These are phyloP conservation scores for Oryzias woworae DNA, from an alignment of 2,113 vertebrate species.

Conservation along the genomic window DNA sequence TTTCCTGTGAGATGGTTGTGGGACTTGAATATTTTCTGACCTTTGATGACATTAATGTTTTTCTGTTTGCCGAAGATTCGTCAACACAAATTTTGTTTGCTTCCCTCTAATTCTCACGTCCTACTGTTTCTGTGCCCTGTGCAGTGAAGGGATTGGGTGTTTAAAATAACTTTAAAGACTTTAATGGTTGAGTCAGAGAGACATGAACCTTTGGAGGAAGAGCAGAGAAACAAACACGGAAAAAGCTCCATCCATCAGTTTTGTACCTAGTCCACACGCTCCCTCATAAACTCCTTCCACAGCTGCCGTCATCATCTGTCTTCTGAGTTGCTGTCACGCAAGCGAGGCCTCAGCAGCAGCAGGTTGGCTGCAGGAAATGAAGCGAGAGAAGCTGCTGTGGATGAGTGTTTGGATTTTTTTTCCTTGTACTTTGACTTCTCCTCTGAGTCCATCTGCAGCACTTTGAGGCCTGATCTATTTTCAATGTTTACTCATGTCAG, in stretches of 20 bases:
- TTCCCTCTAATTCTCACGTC: not conserved
- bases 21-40: constrained; percentile 13
- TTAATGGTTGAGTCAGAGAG: not conserved
- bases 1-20: constrained; percentile 1
- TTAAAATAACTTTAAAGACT: not conserved
- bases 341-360: constrained; percentile 24
- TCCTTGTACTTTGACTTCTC: not conserved
- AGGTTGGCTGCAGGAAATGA: constrained; percentile 45
- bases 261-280: not conserved
- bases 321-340: constrained; percentile 27
- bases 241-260: constrained; percentile 6
- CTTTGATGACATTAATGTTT: constrained; percentile 24
- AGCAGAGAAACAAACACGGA: constrained; percentile 18
- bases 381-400: constrained; percentile 32
- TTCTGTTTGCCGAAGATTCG: constrained; percentile 1
- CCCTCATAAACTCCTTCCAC: constrained; percentile 9
- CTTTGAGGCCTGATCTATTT: constrained; percentile 8
- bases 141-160: not conserved
- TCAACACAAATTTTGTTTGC: not conserved
- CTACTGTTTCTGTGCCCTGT: not conserved
- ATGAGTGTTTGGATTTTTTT: not conserved
- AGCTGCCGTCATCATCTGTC: constrained; percentile 28
- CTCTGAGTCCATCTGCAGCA: not conserved
- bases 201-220: constrained; percentile 1
- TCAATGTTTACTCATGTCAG: not conserved